Percentiles rank a stretch among this genome's conserved stretches.
These are phyloP conservation scores for Archocentrus centrarchus DNA, from an alignment of 2,113 vertebrate species.

Conservation along the genomic window DNA sequence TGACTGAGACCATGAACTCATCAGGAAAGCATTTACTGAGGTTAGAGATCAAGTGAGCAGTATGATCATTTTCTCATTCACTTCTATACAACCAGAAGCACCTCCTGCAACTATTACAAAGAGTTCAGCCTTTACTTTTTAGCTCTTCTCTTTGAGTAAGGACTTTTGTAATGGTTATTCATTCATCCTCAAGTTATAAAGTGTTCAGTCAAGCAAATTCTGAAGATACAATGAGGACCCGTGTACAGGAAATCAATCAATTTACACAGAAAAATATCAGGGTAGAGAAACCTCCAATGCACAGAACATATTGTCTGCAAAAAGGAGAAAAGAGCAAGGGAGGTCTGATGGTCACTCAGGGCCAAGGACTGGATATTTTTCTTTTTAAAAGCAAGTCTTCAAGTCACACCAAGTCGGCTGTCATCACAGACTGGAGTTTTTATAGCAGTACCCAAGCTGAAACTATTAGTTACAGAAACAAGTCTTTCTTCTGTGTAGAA, in stretches of 20 bases:
- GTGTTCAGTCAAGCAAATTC: neutral
- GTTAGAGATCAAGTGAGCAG: neutral
- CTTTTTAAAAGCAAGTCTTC: slow-evolving; percentile 5
- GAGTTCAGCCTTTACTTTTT: neutral
- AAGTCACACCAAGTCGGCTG: neutral
- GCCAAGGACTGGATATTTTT: neutral
- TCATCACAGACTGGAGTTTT: neutral
- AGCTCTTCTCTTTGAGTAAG: neutral
- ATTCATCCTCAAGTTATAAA: neutral
- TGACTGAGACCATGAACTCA: neutral
- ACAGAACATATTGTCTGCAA: neutral
- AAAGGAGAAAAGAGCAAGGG: neutral
- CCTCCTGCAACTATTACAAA: neutral
- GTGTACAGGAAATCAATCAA: neutral
- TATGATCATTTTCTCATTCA: neutral
- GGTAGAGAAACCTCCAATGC: neutral
- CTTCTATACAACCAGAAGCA: neutral
- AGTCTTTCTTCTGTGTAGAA: neutral
- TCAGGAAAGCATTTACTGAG: neutral
- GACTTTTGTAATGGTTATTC: neutral
- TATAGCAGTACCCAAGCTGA: neutral
- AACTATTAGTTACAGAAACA: neutral
- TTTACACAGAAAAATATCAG: neutral
- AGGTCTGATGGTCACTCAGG: neutral
- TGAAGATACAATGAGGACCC: neutral